Base-by-base conservation (phyloP, 2,888 invertebrate genomes). In the Dryocosmus kuriphilus region DNA sequence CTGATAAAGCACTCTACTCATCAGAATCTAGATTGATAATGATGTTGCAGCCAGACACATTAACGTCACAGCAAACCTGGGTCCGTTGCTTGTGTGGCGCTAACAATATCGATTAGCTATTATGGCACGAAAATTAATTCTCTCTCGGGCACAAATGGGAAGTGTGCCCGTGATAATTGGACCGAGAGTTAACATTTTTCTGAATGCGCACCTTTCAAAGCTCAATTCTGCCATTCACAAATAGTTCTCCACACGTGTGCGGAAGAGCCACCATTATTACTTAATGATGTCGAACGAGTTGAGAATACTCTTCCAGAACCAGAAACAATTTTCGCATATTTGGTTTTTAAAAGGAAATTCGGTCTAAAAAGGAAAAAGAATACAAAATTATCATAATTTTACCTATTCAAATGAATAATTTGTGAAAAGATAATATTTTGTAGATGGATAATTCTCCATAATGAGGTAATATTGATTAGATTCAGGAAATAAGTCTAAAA, bases 1-100 rank as follows among this genome's bases (percentile, higher is more conserved):
- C 84, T 87, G 86, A 89, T 89, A 86, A 88, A 88, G 85, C 85
- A 83, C 80, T 74, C 85, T 83, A 85, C 85, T 87, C 85, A 84
- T 85, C 81, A 84, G 76, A 80, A 83, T 86, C 79, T 82, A 80
- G 84, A 88, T 86, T 85, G 85, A 87, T 86, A 88, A 83, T 80
- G 84, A 85, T 86, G 84, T 82, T 82, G 81, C 79, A 78, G 55
- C 82, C 77, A 78, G 67, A 78, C 75, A 46, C 74, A 65, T 65
- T 76, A 71, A 30, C 57, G 79, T 75, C 75, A 51, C 16, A 51
- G 79, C 61, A 77, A 79, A 77, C 63, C 46, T 71, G 30, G 9
- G 46, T 30, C 46, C 46, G 30, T 32, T 16, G 71, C 32, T 71
- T 51, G 71, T 63, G 35, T 63, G 24, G 32, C 61, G 74, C 62